Percentiles rank a stretch among this genome's conserved stretches.
phyloP scores from a whole-genome alignment of 2,888 invertebrate genomes.

The Sisyra nigra region DNA sequence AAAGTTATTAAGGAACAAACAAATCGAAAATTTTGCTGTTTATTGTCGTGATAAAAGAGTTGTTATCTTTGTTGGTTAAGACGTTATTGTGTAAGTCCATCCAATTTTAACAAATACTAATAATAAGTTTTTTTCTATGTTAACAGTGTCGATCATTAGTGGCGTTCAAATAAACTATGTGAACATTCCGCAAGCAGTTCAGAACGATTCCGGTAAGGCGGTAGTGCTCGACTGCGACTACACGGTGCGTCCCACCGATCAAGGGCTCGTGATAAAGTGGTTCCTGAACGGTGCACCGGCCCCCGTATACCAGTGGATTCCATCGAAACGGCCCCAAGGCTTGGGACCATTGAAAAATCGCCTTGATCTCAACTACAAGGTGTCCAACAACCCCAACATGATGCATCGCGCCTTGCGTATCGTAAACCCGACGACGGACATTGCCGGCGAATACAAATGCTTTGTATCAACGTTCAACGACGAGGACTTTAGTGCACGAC shows the following conservation, averaged over 20 bases:
- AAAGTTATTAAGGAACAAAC: too few species aligned
- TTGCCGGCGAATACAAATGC: constrained; percentile 59
- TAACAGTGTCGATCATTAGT: constrained; percentile 2
- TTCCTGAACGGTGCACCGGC: constrained; percentile 45
- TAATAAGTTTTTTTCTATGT: not conserved
- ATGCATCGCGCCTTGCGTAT: constrained; percentile 56
- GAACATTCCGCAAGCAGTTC: constrained; percentile 24
- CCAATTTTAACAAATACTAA: too few species aligned
- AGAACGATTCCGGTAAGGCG: constrained; percentile 25
- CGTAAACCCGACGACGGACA: constrained; percentile 45
- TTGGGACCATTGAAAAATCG: constrained; percentile 36
- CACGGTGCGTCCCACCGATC: constrained; percentile 39
- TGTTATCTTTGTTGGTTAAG: too few species aligned
- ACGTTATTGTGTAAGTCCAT: too few species aligned
- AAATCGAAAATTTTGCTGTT: too few species aligned
- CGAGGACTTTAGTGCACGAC: constrained; percentile 45
- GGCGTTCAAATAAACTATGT: constrained; percentile 26
- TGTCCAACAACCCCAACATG: constrained; percentile 47
- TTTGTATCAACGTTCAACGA: constrained; percentile 50
- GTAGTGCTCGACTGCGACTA: constrained; percentile 59
- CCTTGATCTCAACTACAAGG: constrained; percentile 45
- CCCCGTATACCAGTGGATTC: constrained; percentile 70
- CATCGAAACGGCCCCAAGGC: constrained; percentile 49
- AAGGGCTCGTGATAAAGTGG: constrained; percentile 62
- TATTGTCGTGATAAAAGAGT: too few species aligned